Evolutionary conservation across 2,888 invertebrate species (phyloP), one percentile per base, ranked within the genome.

Genomic region (Mantis religiosa): DNA sequence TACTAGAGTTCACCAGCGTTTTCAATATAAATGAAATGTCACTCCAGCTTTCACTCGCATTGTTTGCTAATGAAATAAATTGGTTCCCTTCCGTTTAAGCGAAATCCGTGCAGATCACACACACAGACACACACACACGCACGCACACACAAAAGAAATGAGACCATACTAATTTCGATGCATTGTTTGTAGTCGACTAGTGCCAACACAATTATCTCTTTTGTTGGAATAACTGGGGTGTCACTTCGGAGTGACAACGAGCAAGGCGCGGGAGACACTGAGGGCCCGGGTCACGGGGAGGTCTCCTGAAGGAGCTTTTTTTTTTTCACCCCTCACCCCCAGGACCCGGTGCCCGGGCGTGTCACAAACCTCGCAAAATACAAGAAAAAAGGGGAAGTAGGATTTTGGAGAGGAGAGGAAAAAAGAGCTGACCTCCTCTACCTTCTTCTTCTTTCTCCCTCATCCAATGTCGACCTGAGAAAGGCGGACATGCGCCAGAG

Each of bases 381-480:
- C 54, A 71, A 71, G 54, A 71, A 71, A 71, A 71, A 71, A 71
- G 54, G 54, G 54, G 54, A 41, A 71, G 54, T 71, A 20, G 54
- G 54, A 71, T 71, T 71, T 71, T 71, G 54, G 54, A 71, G 54
- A 71, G 54, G 54, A 71, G 54, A 71, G 54, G 30, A 71, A 87
- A 87, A 85, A 87, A 71, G 82, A 25, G 81, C 30, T 82, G 82
- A 82, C 87, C 87, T 82, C 82, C 34, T 82, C 30, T 28, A 82
- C 87, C 82, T 82, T 71, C 54, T 15, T 71, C 54, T 15, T 71
- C 54, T 71, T 82, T 87, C 87, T 82, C 87, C 87, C 87, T 30
- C 82, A 87, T 87, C 87, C 87, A 87, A 87, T 87, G 87, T 87
- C 87, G 87, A 87, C 87, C 87, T 87, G 87, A 87, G 87, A 87